phyloP scores from a whole-genome alignment of 2,113 vertebrate genomes.

The Hyaena hyaena region DNA sequence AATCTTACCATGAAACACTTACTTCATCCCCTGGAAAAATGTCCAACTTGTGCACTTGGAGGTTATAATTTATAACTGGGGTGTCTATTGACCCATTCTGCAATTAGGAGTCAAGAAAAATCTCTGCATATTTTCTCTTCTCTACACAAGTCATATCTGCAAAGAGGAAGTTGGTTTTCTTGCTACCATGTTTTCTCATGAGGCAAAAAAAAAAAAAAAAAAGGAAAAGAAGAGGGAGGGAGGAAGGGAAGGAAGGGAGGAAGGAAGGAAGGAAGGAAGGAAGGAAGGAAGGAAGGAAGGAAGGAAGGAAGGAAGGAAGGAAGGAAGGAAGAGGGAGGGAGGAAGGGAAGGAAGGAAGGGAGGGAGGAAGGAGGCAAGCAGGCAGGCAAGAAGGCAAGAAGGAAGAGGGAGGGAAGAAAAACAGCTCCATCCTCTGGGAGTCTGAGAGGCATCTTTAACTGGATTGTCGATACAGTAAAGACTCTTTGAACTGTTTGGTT shows the following conservation, averaged over 20 bases:
- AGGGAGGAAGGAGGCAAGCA: too few relatives aligned
- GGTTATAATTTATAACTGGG: neutral
- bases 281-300: too few relatives aligned
- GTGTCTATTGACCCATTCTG: neutral
- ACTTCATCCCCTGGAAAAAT: neutral
- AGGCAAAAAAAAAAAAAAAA: neutral
- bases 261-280: too few relatives aligned
- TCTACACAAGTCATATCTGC: neutral
- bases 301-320: neutral
- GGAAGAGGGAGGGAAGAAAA: neutral
- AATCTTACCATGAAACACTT: neutral
- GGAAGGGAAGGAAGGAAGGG: neutral
- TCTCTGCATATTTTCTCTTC: neutral
- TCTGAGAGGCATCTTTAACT: conserved; percentile 26
- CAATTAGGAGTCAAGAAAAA: neutral
- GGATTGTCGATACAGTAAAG: conserved; percentile 53
- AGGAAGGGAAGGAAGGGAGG: too few relatives aligned
- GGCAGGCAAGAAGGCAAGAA: too few relatives aligned
- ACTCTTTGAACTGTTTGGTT: conserved; percentile 71
- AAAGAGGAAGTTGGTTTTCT: neutral
- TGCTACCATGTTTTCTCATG: neutral
- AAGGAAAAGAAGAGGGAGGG: neutral
- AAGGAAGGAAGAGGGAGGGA: neutral
- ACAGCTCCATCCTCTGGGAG: neutral
- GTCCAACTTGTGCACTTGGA: neutral